Percentiles rank a stretch among this genome's conserved stretches.
These are phyloP conservation scores for Podarcis muralis DNA, from an alignment of 2,113 vertebrate species.

Conservation along the genomic window DNA sequence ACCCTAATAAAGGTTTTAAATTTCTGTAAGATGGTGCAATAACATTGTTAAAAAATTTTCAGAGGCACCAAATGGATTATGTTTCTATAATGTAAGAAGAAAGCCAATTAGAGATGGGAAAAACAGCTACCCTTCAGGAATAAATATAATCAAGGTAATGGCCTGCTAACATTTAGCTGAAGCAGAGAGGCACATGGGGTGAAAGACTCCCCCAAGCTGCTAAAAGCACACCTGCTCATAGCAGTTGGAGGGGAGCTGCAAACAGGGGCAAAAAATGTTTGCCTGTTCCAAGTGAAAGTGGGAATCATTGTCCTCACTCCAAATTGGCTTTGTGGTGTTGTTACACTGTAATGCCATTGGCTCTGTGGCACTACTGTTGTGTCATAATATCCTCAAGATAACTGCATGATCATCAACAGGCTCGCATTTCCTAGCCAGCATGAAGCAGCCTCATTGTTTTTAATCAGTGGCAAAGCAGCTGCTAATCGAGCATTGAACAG, in stretches of 20 bases:
- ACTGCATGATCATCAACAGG: neutral
- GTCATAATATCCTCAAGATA: neutral
- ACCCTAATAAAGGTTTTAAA: neutral
- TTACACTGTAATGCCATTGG: neutral
- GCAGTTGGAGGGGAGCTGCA: neutral
- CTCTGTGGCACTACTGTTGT: neutral
- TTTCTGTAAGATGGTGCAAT: slow-evolving; percentile 17
- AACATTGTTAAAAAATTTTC: slow-evolving; percentile 15
- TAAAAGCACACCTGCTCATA: neutral
- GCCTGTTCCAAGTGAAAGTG: neutral
- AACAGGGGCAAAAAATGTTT: neutral
- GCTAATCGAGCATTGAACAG: neutral
- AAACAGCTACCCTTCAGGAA: slow-evolving; percentile 3
- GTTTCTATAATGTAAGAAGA: neutral
- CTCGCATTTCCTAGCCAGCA: neutral
- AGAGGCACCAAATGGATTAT: neutral
- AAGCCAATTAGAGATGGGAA: slow-evolving; percentile 13
- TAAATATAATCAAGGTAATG: neutral
- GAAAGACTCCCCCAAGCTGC: neutral
- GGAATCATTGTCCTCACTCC: neutral
- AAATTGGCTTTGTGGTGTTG: neutral
- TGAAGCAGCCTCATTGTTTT: neutral
- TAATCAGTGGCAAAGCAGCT: neutral
- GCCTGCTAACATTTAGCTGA: neutral
- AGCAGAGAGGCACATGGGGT: neutral